Percentiles rank a stretch among this genome's conserved stretches.
Conservation (phyloP, 2,888 invertebrate genomes). For the Heteropelma amictum region DNA sequence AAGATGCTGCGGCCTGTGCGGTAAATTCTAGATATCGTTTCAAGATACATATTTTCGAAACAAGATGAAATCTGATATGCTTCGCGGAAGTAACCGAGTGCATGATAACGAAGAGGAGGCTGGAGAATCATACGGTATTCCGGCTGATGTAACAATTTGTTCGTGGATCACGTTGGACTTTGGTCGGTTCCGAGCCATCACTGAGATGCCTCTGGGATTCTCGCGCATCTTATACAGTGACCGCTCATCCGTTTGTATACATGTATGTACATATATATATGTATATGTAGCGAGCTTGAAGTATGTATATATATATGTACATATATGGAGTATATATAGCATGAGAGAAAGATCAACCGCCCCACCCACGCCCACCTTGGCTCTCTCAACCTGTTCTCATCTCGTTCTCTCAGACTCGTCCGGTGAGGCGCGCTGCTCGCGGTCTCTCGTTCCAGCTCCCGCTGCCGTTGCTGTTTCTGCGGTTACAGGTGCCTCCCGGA, state of each 20-base stretch:
- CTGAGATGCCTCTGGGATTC: conserved; percentile 34
- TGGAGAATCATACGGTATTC: neutral
- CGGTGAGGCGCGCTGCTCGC: conserved; percentile 47
- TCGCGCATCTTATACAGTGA: conserved; percentile 28
- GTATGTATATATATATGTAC: conserved; percentile 9
- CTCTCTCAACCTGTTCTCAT: conserved; percentile 75
- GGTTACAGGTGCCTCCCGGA: conserved; percentile 76
- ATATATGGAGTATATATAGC: conserved; percentile 3
- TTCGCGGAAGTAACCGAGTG: too few species aligned
- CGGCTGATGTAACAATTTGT: conserved; percentile 6
- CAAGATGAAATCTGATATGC: too few species aligned
- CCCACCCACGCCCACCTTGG: conserved; percentile 74
- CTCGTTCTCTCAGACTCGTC: conserved; percentile 64
- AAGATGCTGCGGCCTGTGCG: too few species aligned
- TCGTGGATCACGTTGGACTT: neutral
- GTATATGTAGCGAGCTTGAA: conserved; percentile 32
- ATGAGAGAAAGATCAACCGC: conserved; percentile 71
- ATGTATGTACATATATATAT: conserved; percentile 10
- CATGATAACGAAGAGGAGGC: too few species aligned
- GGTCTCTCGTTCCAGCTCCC: conserved; percentile 46
- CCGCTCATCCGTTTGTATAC: conserved; percentile 28
- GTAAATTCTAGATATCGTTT: too few species aligned
- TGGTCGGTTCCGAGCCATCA: conserved; percentile 43
- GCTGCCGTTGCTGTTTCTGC: conserved; percentile 62
- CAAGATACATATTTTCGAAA: too few species aligned